Evolutionary conservation across 2,888 invertebrate species (phyloP).

Genomic region (Ochropleura leucogaster): DNA sequence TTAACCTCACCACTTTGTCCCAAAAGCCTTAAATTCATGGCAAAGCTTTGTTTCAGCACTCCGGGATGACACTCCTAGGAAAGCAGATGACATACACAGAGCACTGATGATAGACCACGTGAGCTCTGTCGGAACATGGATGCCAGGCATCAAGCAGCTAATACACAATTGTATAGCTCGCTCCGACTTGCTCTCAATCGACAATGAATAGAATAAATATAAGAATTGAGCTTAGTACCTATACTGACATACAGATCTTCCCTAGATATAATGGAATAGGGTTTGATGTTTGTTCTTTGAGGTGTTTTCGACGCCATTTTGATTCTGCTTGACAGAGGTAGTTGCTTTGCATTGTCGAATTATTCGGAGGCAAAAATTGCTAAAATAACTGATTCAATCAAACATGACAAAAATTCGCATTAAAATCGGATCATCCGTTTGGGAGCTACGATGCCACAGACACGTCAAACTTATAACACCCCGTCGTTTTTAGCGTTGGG

Average conservation of each 20-base stretch:
- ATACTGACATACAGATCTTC: not conserved
- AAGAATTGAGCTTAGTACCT: not conserved
- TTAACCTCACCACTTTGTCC: too few relatives aligned
- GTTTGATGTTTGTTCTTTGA: not conserved
- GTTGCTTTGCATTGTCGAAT: not conserved
- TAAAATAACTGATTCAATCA: not conserved
- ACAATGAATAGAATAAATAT: conserved; percentile 73
- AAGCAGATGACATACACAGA: conserved; percentile 91
- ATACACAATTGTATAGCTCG: conserved; percentile 88
- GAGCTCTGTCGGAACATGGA: conserved; percentile 90
- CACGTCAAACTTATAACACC: too few relatives aligned
- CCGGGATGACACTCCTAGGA: conserved; percentile 82
- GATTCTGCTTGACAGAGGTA: not conserved
- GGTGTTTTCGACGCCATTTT: not conserved
- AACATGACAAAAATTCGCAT: not conserved
- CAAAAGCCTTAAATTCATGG: too few relatives aligned
- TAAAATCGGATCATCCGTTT: too few relatives aligned
- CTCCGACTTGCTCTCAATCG: conserved; percentile 83
- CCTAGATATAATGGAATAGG: not conserved
- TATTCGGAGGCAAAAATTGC: not conserved
- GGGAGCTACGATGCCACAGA: too few relatives aligned
- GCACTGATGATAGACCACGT: conserved; percentile 91
- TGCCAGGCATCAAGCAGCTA: conserved; percentile 91
- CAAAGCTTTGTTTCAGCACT: conserved; percentile 87
- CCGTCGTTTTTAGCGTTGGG: too few relatives aligned